Conservation (phyloP, 2,113 vertebrate genomes). For the Myodes glareolus region DNA sequence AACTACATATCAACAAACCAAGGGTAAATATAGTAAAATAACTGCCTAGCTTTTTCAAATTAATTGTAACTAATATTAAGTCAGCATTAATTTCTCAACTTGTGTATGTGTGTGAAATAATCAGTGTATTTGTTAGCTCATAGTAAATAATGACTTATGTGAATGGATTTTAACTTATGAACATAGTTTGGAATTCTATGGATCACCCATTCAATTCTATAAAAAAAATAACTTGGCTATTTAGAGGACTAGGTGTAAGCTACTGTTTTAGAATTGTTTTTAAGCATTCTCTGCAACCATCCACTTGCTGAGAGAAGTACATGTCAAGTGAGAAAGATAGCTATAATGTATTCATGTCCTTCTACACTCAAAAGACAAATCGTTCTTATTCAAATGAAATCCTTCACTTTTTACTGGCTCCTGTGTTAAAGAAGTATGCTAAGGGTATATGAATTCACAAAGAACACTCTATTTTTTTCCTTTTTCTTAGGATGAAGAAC, state of each 20-base stretch:
- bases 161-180: neutral
- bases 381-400: conserved; percentile 73
- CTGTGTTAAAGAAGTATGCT: conserved; percentile 45
- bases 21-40: neutral
- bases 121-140: neutral
- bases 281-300: conserved; percentile 65
- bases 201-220: neutral
- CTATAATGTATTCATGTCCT: conserved; percentile 62
- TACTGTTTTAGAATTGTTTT: conserved; percentile 32
- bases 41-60: neutral
- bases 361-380: conserved; percentile 55
- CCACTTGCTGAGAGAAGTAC: conserved; percentile 63
- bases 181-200: neutral
- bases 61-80: neutral
- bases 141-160: neutral
- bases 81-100: neutral
- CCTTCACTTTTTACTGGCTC: conserved; percentile 56
- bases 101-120: neutral
- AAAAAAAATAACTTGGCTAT: neutral
- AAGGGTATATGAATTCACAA: conserved; percentile 13
- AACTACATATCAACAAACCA: neutral
- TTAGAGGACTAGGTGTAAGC: conserved; percentile 46
- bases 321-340: conserved; percentile 49
- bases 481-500: conserved; percentile 9
- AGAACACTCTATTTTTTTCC: neutral